These are phyloP conservation scores for Amazona finschi DNA, from an alignment of 2,797 vertebrate genomes.

Conservation along the genomic window DNA sequence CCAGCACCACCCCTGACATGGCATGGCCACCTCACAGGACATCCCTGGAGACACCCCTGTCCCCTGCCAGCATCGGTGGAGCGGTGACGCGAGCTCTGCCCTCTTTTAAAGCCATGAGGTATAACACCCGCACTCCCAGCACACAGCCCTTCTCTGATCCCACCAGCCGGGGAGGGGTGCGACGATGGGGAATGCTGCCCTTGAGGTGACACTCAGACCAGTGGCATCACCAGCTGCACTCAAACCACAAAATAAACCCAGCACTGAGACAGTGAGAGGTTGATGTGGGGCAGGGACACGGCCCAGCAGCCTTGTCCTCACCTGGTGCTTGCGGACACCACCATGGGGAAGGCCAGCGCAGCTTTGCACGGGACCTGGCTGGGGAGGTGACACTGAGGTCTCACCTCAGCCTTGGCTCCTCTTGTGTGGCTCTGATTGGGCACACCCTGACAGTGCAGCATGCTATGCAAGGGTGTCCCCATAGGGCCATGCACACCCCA, in stretches of 20 bases:
- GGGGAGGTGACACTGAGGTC: neutral
- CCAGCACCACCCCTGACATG: rapidly evolving
- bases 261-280: rapidly evolving
- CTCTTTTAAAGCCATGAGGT: neutral
- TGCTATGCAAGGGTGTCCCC: neutral
- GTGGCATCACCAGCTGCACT: neutral
- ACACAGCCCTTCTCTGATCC: neutral
- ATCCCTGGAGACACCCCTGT: neutral
- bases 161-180: neutral
- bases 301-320: neutral
- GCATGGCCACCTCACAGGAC: neutral
- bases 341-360: rapidly evolving
- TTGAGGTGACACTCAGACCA: neutral
- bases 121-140: rapidly evolving
- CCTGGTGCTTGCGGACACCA: neutral
- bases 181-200: neutral
- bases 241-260: neutral
- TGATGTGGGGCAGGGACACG: rapidly evolving
- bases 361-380: neutral
- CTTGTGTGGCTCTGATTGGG: neutral
- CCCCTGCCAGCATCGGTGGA: neutral
- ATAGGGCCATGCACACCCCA: neutral
- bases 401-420: neutral
- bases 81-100: neutral
- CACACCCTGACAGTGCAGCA: neutral